Evolutionary conservation across 2,113 vertebrate species (phyloP).

Genomic region (Pluvianellus socialis): DNA sequence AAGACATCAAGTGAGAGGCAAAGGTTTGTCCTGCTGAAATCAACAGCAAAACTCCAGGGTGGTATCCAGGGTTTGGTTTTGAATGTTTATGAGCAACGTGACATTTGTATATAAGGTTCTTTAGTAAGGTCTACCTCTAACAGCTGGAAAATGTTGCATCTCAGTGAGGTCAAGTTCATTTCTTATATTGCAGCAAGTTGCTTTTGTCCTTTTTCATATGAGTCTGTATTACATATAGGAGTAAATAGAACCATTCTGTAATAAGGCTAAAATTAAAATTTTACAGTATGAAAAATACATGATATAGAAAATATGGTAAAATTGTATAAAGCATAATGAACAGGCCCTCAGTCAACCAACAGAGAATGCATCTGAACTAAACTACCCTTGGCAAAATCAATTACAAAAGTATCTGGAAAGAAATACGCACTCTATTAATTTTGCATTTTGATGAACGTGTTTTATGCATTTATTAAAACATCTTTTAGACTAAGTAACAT

Average conservation of each 20-base stretch:
- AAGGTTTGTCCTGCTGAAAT: not conserved
- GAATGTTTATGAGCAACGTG: not conserved
- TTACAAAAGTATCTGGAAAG: conserved; percentile 31
- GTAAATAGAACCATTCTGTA: not conserved
- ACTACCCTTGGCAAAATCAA: conserved; percentile 29
- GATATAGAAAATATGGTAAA: not conserved
- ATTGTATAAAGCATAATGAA: not conserved
- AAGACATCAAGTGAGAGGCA: not conserved
- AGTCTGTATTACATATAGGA: not conserved
- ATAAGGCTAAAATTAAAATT: conserved; percentile 10
- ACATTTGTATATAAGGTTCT: not conserved
- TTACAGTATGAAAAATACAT: conserved; percentile 6
- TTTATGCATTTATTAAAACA: conserved; percentile 58
- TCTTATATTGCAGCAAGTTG: not conserved
- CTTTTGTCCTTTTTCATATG: not conserved
- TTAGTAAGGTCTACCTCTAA: not conserved
- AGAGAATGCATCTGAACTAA: not conserved
- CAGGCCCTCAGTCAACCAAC: not conserved
- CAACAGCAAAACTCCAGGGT: not conserved
- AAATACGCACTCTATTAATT: conserved; percentile 26
- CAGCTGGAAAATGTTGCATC: not conserved
- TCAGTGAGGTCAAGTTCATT: not conserved
- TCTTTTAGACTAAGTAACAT: conserved; percentile 18
- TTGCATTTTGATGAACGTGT: conserved; percentile 39
- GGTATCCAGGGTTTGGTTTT: not conserved